A percentile compares a stretch with the other conserved stretches of the same genome.
Conservation (phyloP, 2,797 vertebrate genomes). For the Notoglanidium macrostoma region DNA sequence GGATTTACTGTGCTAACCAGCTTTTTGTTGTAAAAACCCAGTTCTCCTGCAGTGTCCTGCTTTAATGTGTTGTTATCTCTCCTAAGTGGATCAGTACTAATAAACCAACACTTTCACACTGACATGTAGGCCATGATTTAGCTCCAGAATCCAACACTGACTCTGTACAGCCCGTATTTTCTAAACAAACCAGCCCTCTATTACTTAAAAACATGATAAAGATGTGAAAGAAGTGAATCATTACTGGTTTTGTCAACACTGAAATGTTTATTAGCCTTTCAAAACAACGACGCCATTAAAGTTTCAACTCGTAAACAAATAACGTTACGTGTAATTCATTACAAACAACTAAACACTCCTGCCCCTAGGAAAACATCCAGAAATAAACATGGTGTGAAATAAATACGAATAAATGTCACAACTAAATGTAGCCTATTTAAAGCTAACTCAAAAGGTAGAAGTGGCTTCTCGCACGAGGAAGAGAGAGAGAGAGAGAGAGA, state of each 20-base stretch:
- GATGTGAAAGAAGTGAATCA: background rate
- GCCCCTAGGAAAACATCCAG: background rate
- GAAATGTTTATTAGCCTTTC: background rate
- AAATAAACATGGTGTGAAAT: background rate
- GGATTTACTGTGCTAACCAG: background rate
- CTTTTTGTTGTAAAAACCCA: background rate
- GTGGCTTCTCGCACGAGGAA: slow-evolving; percentile 2
- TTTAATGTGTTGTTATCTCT: background rate
- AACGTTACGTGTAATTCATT: background rate
- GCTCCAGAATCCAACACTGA: background rate
- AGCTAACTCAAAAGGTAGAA: background rate
- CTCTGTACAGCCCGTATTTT: background rate
- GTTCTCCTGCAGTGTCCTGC: background rate
- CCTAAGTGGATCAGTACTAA: background rate
- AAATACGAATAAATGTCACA: background rate
- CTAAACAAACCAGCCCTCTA: background rate
- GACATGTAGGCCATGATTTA: background rate
- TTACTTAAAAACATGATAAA: background rate
- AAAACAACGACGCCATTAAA: slow-evolving; percentile 12
- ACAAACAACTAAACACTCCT: background rate
- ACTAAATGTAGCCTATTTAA: background rate
- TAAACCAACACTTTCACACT: background rate
- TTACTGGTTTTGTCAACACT: background rate
- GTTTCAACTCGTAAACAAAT: slow-evolving; percentile 12
- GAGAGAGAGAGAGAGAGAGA: background rate